Evolutionary conservation across 2,888 invertebrate genomes (phyloP).

Genomic region (Diplazon laetatorius): DNA sequence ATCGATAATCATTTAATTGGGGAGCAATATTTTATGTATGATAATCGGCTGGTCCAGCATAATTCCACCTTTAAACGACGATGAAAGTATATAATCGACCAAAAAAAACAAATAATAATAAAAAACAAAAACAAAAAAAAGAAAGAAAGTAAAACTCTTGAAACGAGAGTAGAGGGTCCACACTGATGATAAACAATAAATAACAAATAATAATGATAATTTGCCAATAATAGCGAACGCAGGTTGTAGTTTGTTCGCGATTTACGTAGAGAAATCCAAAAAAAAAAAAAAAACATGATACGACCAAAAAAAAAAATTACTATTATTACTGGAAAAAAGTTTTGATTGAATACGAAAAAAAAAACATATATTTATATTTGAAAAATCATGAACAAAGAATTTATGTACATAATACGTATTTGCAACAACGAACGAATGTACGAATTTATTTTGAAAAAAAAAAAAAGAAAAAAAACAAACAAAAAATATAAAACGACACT

Average conservation of each 20-base stretch:
- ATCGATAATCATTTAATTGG: slow-evolving; percentile 22
- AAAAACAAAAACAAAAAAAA: not conserved
- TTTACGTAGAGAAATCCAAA: too few species aligned
- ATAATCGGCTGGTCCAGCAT: slow-evolving; percentile 55
- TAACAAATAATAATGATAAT: slow-evolving; percentile 52
- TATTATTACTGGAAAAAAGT: not conserved
- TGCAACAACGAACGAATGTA: slow-evolving; percentile 52
- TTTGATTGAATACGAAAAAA: slow-evolving; percentile 21
- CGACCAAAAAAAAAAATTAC: slow-evolving; percentile 36
- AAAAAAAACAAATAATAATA: not conserved
- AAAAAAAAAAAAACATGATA: slow-evolving; percentile 46
- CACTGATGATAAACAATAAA: slow-evolving; percentile 49
- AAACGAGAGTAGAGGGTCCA: slow-evolving; percentile 51
- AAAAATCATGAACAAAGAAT: slow-evolving; percentile 29
- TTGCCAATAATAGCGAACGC: slow-evolving; percentile 2
- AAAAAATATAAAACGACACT: too few species aligned
- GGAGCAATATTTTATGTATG: too few species aligned
- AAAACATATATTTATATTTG: not conserved
- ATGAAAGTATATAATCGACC: slow-evolving; percentile 20
- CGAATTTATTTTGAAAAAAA: slow-evolving; percentile 35
- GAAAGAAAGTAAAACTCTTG: slow-evolving; percentile 28
- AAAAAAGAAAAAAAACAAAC: too few species aligned
- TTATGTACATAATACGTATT: slow-evolving; percentile 51
- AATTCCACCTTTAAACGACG: slow-evolving; percentile 24
- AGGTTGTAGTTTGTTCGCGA: slow-evolving; percentile 7